These are phyloP conservation scores for Thecophora atra DNA, from an alignment of 2,888 invertebrate genomes.

Conservation along the genomic window DNA sequence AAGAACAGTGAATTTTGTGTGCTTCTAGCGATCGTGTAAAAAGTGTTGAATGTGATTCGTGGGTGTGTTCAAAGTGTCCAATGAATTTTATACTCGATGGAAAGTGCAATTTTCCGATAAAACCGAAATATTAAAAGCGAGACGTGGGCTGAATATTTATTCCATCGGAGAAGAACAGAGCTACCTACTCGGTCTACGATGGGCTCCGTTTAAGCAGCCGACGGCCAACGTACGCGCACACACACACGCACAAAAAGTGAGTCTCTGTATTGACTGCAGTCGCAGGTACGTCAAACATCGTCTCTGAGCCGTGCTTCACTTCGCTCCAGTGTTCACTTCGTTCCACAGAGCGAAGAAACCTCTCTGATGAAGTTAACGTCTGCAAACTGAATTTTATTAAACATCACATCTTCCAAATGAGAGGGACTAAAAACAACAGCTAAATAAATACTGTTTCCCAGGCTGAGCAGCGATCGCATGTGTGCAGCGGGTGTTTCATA, in stretches of 20 bases:
- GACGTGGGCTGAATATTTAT: background rate
- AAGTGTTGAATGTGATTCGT: background rate
- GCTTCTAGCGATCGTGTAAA: background rate
- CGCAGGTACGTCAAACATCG: slow-evolving; percentile 22
- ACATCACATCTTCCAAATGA: too few species aligned
- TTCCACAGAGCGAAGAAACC: background rate
- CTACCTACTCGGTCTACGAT: slow-evolving; percentile 16
- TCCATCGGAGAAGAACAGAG: background rate
- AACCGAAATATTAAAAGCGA: background rate
- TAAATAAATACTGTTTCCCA: background rate
- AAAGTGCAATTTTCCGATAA: slow-evolving; percentile 22
- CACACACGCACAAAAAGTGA: background rate
- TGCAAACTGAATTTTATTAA: background rate
- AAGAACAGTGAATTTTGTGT: background rate
- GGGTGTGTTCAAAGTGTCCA: background rate
- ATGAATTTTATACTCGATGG: background rate
- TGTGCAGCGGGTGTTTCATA: slow-evolving; percentile 18
- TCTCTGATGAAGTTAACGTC: background rate
- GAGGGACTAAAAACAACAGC: background rate
- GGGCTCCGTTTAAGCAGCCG: background rate
- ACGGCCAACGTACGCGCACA: background rate
- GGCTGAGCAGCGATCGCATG: slow-evolving; percentile 11
- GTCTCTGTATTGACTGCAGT: background rate
- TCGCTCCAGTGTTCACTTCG: background rate
- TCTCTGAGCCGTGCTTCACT: background rate